These are phyloP conservation scores for Apteryx owenii DNA, from an alignment of 2,113 vertebrate species.

Conservation along the genomic window DNA sequence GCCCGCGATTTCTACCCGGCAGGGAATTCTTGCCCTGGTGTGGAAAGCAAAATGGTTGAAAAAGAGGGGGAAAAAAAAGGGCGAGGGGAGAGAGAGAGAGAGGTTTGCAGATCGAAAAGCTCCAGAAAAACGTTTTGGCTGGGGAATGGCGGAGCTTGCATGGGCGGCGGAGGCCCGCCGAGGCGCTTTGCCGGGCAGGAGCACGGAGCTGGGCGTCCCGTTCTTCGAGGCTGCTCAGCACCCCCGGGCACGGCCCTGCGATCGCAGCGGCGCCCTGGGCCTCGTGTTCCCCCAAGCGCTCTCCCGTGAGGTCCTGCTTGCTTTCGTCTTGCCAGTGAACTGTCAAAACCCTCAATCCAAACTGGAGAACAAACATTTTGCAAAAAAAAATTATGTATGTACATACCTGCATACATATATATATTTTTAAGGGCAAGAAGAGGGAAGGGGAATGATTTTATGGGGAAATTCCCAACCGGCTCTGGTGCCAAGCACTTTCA, in stretches of 20 bases:
- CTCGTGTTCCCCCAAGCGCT: background rate
- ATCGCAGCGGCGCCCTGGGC: background rate
- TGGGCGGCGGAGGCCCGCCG: background rate
- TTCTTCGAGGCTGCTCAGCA: background rate
- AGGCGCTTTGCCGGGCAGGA: background rate
- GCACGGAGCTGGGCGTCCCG: background rate
- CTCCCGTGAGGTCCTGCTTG: too few relatives aligned
- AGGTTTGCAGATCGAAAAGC: background rate
- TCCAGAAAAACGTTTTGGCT: background rate
- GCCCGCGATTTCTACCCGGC: background rate
- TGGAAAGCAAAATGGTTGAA: background rate
- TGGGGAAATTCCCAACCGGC: background rate
- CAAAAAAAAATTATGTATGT: accelerated
- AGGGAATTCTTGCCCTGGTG: background rate
- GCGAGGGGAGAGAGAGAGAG: too few relatives aligned
- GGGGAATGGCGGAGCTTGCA: background rate
- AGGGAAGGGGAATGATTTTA: background rate
- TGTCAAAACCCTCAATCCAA: too few relatives aligned
- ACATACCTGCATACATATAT: background rate
- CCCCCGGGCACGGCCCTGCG: background rate
- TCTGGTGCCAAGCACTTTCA: background rate
- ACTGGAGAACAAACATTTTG: background rate
- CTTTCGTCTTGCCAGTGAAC: too few relatives aligned
- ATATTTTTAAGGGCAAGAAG: background rate
- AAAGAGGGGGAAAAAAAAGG: background rate